Evolutionary conservation across 1,140 invertebrate genomes (phyloP).

Genomic region (Trichonephila inaurata): DNA sequence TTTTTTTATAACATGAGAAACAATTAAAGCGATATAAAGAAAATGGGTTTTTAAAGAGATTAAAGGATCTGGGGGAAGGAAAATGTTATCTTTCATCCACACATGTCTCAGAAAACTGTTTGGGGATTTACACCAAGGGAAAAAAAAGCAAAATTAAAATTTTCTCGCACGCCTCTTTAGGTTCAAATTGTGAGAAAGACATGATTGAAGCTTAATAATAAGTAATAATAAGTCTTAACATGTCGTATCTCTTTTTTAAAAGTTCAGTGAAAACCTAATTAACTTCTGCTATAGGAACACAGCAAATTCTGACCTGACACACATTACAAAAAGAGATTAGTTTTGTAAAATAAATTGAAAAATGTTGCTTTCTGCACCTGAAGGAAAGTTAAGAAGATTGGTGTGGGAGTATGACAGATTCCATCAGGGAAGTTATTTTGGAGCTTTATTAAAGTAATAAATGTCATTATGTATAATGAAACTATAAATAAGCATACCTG

Average conservation of each 20-base stretch:
- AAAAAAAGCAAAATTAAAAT: background rate
- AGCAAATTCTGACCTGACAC: background rate
- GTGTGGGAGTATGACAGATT: background rate
- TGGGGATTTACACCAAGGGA: background rate
- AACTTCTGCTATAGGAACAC: background rate
- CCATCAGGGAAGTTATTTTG: background rate
- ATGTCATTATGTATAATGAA: background rate
- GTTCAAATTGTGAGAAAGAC: background rate
- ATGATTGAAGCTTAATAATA: background rate
- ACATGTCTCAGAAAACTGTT: background rate
- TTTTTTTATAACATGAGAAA: slow-evolving; percentile 5
- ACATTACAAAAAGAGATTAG: background rate
- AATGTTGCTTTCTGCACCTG: background rate
- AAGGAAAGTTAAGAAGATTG: background rate
- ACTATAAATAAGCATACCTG: background rate
- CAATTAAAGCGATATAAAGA: background rate
- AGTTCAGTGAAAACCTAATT: background rate
- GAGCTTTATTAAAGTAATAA: slow-evolving; percentile 17
- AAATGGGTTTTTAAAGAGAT: slow-evolving; percentile 8
- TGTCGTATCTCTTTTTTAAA: background rate
- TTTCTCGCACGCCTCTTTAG: background rate
- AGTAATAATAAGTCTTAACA: slow-evolving; percentile 28
- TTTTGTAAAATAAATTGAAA: slow-evolving; percentile 28
- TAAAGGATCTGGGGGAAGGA: background rate
- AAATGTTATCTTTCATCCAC: slow-evolving; percentile 44